Percentiles rank a stretch among this genome's conserved stretches.
These are phyloP conservation scores for Microcebus ravelobensis DNA, from an alignment of 2,113 vertebrate genomes.

Conservation along the genomic window DNA sequence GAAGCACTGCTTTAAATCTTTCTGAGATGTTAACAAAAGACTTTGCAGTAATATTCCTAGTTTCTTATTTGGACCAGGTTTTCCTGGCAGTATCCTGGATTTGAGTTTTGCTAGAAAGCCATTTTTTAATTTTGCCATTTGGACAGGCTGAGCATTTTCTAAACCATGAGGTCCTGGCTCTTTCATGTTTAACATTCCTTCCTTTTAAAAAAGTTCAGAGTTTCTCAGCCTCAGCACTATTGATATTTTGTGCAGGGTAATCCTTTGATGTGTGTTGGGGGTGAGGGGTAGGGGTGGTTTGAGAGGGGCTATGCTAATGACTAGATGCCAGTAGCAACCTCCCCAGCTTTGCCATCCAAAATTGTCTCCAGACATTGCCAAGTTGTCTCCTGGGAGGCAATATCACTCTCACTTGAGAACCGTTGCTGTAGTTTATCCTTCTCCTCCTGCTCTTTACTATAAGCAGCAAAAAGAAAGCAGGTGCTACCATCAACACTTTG, in stretches of 20 bases:
- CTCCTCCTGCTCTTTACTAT: background rate
- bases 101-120: slow-evolving; percentile 11
- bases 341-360: background rate
- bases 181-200: background rate
- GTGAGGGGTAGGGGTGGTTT: background rate
- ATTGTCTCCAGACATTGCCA: background rate
- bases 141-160: slow-evolving; percentile 3
- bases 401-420: background rate
- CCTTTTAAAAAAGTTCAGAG: background rate
- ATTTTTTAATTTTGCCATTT: background rate
- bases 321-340: background rate
- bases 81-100: background rate
- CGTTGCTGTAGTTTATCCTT: background rate
- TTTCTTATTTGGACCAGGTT: background rate
- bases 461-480: background rate
- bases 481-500: background rate
- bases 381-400: background rate
- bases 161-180: background rate
- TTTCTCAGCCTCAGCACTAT: background rate
- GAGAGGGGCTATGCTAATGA: background rate
- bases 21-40: background rate
- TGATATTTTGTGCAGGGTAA: background rate
- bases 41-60: background rate
- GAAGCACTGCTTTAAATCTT: background rate
- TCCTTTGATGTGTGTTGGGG: background rate